A percentile compares a stretch with the other conserved stretches of the same genome.
phyloP scores from a whole-genome alignment of 1,140 invertebrate genomes.

The Chlorops oryzae region DNA sequence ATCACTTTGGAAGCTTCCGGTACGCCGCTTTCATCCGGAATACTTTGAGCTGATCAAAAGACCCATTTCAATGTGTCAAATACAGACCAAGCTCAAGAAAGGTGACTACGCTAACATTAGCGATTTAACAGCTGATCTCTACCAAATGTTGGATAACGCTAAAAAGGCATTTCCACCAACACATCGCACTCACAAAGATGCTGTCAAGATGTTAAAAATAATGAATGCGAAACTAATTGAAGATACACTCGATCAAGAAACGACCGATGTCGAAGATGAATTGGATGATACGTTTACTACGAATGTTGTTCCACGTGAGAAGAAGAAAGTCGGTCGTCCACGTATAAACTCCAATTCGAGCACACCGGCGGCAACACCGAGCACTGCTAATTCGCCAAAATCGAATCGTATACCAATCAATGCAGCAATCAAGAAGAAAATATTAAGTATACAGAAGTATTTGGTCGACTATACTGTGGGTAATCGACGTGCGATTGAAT shows the following conservation, averaged over 20 bases:
- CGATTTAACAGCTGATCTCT: slow-evolving; percentile 90
- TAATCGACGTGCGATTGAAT: slow-evolving; percentile 77
- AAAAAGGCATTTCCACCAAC: slow-evolving; percentile 85
- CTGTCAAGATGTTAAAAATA: slow-evolving; percentile 50
- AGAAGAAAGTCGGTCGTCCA: slow-evolving; percentile 43
- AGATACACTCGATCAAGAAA: slow-evolving; percentile 36
- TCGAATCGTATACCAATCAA: slow-evolving; percentile 40
- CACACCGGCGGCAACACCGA: slow-evolving; percentile 52
- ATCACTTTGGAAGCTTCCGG: slow-evolving; percentile 89
- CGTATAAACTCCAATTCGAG: slow-evolving; percentile 51
- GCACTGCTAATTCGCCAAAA: slow-evolving; percentile 32
- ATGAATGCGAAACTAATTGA: slow-evolving; percentile 45
- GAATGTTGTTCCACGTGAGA: slow-evolving; percentile 25
- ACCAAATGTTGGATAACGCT: slow-evolving; percentile 98
- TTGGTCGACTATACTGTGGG: slow-evolving; percentile 71
- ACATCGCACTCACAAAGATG: slow-evolving; percentile 76
- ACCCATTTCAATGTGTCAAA: slow-evolving; percentile 90
- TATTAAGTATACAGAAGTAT: slow-evolving; percentile 68
- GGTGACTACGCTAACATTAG: slow-evolving; percentile 79
- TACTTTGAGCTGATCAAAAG: slow-evolving; percentile 97
- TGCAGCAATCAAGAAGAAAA: slow-evolving; percentile 60
- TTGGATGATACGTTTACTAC: slow-evolving; percentile 22
- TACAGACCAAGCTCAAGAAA: slow-evolving; percentile 82
- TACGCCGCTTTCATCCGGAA: slow-evolving; percentile 85
- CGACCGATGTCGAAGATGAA: slow-evolving; percentile 29